Conservation (phyloP, 2,797 vertebrate genomes). For the Cossypha niveicapilla region DNA sequence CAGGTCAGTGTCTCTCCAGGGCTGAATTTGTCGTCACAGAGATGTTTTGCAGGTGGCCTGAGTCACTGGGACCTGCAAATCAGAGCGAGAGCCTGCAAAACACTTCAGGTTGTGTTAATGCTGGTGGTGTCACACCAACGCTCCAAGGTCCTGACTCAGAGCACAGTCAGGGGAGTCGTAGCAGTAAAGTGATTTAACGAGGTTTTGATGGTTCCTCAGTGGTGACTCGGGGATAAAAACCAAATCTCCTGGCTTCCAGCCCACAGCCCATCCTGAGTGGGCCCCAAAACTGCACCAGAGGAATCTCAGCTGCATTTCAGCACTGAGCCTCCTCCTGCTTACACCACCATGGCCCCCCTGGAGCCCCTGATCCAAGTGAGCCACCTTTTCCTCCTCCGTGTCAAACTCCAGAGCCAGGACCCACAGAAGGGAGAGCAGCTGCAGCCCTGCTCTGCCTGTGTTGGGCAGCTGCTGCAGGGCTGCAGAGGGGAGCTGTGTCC, state of each 20-base stretch:
- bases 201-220: not conserved
- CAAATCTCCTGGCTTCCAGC: not conserved
- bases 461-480: not conserved
- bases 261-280: not conserved
- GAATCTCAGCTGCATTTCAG: not conserved
- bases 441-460: not conserved
- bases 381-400: not conserved
- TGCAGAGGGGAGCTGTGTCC: not conserved
- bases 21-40: not conserved
- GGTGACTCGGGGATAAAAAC: not conserved
- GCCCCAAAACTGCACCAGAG: not conserved
- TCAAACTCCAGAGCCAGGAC: not conserved
- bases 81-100: not conserved
- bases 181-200: not conserved
- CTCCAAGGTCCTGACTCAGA: conserved; percentile 12
- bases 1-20: not conserved
- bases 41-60: conserved; percentile 16
- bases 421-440: not conserved
- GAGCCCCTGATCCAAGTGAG: not conserved
- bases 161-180: not conserved
- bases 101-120: not conserved
- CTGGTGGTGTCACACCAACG: not conserved
- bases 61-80: not conserved
- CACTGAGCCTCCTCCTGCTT: not conserved
- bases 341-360: not conserved